A percentile compares a stretch with the other conserved stretches of the same genome.
Conservation (phyloP, 2,888 invertebrate genomes). For the Diaprepes abbreviatus region DNA sequence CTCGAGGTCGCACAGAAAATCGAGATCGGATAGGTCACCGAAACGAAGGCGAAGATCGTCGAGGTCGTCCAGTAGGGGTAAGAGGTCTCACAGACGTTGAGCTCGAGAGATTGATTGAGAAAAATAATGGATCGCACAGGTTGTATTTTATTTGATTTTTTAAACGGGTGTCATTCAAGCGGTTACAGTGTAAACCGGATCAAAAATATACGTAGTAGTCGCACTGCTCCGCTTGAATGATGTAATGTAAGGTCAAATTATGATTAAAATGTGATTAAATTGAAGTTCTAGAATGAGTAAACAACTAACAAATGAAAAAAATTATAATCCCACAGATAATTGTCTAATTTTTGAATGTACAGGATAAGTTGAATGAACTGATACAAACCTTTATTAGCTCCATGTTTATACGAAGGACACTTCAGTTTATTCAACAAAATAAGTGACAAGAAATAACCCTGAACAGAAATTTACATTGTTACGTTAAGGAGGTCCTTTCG, state of each 20-base stretch:
- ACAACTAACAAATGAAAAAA: no score
- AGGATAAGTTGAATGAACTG: no score
- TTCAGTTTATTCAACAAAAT: no score
- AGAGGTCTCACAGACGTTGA: conserved; percentile 58
- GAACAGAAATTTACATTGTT: no score
- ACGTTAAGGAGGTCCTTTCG: no score
- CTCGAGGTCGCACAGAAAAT: conserved; percentile 24
- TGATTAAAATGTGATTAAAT: no score
- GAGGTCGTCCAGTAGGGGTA: conserved; percentile 57
- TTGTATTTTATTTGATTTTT: conserved; percentile 37
- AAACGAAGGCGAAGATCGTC: conserved; percentile 37
- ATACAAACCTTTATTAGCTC: no score
- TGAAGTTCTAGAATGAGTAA: no score
- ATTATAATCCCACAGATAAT: no score
- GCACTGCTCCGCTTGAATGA: background rate
- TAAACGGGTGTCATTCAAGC: conserved; percentile 5
- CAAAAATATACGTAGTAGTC: background rate
- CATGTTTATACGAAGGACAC: no score
- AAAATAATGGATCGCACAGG: conserved; percentile 37
- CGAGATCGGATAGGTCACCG: conserved; percentile 25
- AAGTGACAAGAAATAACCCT: no score
- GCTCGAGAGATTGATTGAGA: conserved; percentile 21
- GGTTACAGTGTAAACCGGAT: background rate
- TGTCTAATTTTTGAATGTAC: no score
- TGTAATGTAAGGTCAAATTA: conserved; percentile 12